Evolutionary conservation across 2,888 invertebrate genomes (phyloP), one percentile per base, ranked within the genome.

Genomic region (Heliconius hortense): DNA sequence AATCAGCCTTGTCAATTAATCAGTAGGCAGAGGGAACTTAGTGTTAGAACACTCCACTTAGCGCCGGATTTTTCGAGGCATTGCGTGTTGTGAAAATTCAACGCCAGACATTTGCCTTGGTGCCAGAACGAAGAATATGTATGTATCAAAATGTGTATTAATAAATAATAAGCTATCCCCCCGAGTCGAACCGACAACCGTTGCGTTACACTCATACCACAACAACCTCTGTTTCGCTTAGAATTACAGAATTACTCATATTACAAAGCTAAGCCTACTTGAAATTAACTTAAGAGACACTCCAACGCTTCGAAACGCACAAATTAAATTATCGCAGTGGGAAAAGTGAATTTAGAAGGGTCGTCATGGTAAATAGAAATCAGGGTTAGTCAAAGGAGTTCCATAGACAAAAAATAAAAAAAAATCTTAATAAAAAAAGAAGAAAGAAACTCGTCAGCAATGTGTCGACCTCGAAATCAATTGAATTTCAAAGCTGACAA

Each of bases 401-500:
- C 80, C 80, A 81, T 82, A 84, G 83, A 84, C 83, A 85, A 85
- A 81, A 80, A 75, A 77, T 75, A 85, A 85, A 83, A 88, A 60
- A 69, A 87, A 86, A 84, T 82, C 81, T 84, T 85, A 86, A 89
- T 86, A 89, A 88, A 56, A 59, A 88, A 90, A 87, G 84, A 84
- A 84, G 85, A 88, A 88, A 86, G 85, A 83, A 88, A 87, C 88
- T 91, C 90, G 89, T 91, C 91, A 90, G 90, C 89, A 89, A 91
- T 92, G 92, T 92, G 90, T 91, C 92, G 90, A 91, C 90, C 88
- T 85, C 83, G 86, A 35, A 90, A 88, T 91, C 93, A 93, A 93
- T 93, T 94, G 94, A 93, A 93, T 93, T 93, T 93, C 94, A 93
- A 93, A 93, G 93, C 91, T 90, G 89, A 89, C 90, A 91, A 89